Percentiles rank a stretch among this genome's conserved stretches.
Evolutionary conservation across 2,113 vertebrate species (phyloP).

Genomic region (Lagopus muta): DNA sequence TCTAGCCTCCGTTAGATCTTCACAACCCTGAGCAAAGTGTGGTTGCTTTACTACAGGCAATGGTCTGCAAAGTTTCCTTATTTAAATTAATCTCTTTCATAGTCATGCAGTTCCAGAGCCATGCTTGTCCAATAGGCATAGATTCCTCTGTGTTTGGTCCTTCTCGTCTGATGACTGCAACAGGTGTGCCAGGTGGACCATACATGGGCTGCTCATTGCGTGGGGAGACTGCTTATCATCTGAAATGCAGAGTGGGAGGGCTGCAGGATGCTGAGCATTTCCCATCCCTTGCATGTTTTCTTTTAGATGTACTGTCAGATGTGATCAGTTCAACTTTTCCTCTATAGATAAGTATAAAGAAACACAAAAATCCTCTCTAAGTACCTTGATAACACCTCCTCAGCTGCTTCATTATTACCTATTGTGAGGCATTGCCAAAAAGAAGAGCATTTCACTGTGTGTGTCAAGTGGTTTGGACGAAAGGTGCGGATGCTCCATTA

Average conservation of each 20-base stretch:
- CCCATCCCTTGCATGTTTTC: not conserved
- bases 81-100: not conserved
- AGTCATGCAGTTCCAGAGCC: not conserved
- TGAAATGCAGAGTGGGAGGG: not conserved
- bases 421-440: not conserved
- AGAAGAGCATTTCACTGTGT: not conserved
- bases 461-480: not conserved
- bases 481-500: not conserved
- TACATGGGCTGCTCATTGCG: not conserved
- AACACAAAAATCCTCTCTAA: not conserved
- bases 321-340: not conserved
- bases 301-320: not conserved
- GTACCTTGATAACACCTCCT: not conserved
- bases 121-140: not conserved
- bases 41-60: not conserved
- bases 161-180: not conserved
- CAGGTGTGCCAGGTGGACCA: rapidly evolving
- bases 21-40: not conserved
- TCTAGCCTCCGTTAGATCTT: not conserved
- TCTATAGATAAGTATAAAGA: not conserved
- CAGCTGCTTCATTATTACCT: not conserved
- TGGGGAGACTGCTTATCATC: not conserved
- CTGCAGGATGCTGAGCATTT: not conserved
- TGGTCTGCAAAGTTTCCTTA: not conserved
- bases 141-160: not conserved